phyloP scores from a whole-genome alignment of 2,113 vertebrate species.

The Nothoprocta perdicaria region DNA sequence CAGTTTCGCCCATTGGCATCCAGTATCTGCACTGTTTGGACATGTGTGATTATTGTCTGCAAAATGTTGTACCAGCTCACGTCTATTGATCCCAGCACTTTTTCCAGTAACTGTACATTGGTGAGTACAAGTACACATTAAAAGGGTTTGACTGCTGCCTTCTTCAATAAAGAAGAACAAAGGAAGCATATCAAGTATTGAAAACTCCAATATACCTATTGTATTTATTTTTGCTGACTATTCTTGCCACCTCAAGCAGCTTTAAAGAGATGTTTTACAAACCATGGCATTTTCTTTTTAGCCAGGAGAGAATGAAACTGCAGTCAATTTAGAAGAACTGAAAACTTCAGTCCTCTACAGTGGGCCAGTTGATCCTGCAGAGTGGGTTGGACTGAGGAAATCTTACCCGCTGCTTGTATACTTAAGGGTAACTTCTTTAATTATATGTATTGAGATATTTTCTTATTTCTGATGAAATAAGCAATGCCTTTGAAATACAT shows the following conservation, averaged over 20 bases:
- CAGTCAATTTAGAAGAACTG: constrained; percentile 72
- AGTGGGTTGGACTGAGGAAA: constrained; percentile 94
- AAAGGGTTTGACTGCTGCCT: not conserved
- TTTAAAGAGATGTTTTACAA: not conserved
- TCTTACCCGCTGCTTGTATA: constrained; percentile 85
- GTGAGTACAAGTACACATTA: constrained; percentile 76
- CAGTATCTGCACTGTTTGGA: constrained; percentile 96
- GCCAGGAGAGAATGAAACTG: constrained; percentile 82
- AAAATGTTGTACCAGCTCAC: constrained; percentile 98
- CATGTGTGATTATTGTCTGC: constrained; percentile 94
- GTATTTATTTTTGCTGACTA: not conserved
- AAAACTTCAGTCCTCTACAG: constrained; percentile 84
- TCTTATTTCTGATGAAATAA: not conserved
- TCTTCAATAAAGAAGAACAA: constrained; percentile 16
- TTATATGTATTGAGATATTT: not conserved
- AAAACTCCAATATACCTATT: not conserved
- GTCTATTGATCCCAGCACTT: constrained; percentile 83
- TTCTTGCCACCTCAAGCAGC: not conserved
- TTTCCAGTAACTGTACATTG: constrained; percentile 87
- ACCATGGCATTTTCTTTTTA: constrained; percentile 61
- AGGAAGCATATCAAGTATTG: not conserved
- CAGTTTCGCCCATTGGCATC: constrained; percentile 93
- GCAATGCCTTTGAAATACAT: not conserved
- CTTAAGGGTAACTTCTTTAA: constrained; percentile 84
- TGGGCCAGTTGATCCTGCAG: constrained; percentile 84